These are phyloP conservation scores for Drosophila falleni DNA, from an alignment of 2,888 invertebrate species.

Conservation along the genomic window DNA sequence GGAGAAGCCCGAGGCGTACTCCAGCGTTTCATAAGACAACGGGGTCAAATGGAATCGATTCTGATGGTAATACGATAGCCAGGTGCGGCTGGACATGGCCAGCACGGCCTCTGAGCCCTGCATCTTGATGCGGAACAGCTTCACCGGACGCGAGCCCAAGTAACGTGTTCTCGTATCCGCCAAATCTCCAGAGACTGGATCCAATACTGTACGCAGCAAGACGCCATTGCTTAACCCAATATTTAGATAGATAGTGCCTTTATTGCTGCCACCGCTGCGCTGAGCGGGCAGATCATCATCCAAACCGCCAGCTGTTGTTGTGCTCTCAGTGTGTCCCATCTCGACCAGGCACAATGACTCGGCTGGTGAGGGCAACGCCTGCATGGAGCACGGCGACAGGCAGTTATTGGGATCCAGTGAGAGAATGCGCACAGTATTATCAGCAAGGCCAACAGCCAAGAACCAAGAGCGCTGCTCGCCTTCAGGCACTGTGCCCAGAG, in stretches of 20 bases:
- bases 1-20: constrained; percentile 98
- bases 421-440: constrained; percentile 98
- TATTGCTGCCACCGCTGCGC: constrained; percentile 84
- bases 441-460: constrained; percentile 97
- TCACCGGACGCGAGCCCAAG: constrained; percentile 97
- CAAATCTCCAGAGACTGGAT: constrained; percentile 97
- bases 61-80: constrained; percentile 99
- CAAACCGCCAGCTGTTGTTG: constrained; percentile 85
- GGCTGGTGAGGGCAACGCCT: constrained; percentile 97
- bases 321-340: constrained; percentile 90
- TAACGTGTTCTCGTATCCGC: constrained; percentile 99
- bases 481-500: constrained; percentile 96
- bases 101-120: constrained; percentile 98
- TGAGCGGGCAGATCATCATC: constrained; percentile 86
- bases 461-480: constrained; percentile 98
- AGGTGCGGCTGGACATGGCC: constrained; percentile 98
- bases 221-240: constrained; percentile 99
- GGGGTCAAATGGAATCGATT: constrained; percentile 98
- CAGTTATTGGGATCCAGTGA: constrained; percentile 98
- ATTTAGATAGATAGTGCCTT: constrained; percentile 95
- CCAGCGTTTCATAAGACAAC: constrained; percentile 97
- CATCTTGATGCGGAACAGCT: constrained; percentile 97
- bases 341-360: constrained; percentile 99
- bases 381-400: constrained; percentile 97
- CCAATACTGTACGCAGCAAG: constrained; percentile 95